Base-by-base conservation (phyloP, 2,888 invertebrate species). In the Meghimatium bilineatum region DNA sequence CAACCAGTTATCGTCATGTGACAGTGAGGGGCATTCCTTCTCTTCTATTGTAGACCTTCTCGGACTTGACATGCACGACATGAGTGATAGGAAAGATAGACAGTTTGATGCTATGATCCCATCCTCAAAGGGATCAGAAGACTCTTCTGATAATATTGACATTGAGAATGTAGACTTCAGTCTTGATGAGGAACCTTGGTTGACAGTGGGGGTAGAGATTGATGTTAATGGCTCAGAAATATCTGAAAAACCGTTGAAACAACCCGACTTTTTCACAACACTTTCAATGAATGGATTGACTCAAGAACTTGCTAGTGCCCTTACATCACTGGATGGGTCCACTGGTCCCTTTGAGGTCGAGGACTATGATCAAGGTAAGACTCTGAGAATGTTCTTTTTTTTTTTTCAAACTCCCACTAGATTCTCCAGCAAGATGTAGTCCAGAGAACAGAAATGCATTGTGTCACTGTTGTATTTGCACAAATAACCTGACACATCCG, bases 211-310 rank as follows among this genome's bases (percentile, higher is more conserved):
- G 12, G 82, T 63, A 49, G 85, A 82, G 1, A 76, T 83, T 80
- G 80, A 80, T 72, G 80, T 29, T 3, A 29, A 26, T 29, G 66
- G 29, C 17, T 38, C 69, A 34, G 72, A 80, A n/a, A 72, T 44
- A 20, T 49, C 49, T 0, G 67, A 26, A 17, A 72, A 56, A 32
- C 80, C 71, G 32, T 52, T 82, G 17, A 87, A 86, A 52, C 90
- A 90, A 84, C 92, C 92, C 17, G 90, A 91, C 80, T 91, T 92
- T 84, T 90, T 91, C 86, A 89, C 91, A 20, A 89, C 89, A 78
- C 84, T 92, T 26, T 88, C 91, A 32, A 85, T 92, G 80, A 92
- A 92, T 88, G 92, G 92, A 78, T 87, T 92, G 85, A 91, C 91
- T 56, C 89, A 90, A 80, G 92, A 92, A 83, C 86, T 92, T 81